Evolutionary conservation across 2,888 invertebrate species (phyloP).

Genomic region (Drosophila formosana): DNA sequence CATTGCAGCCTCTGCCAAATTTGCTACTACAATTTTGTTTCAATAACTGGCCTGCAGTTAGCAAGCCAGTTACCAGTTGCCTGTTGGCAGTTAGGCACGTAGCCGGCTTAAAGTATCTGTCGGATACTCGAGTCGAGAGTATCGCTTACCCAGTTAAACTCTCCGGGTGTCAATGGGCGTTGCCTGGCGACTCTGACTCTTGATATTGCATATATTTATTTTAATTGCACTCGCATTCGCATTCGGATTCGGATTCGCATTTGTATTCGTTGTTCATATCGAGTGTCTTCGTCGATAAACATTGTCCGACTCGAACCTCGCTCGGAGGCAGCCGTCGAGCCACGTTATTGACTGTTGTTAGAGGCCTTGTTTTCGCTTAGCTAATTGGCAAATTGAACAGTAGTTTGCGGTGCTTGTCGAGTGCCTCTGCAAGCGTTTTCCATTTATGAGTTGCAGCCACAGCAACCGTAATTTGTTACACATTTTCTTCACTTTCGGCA

Average conservation of each 20-base stretch:
- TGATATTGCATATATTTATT: slow-evolving; percentile 71
- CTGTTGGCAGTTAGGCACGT: slow-evolving; percentile 62
- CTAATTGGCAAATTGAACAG: slow-evolving; percentile 58
- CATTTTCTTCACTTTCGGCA: neutral
- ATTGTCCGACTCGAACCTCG: slow-evolving; percentile 7
- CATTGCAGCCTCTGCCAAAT: slow-evolving; percentile 40
- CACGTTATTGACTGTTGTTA: slow-evolving; percentile 27
- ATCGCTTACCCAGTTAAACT: slow-evolving; percentile 49
- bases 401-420: slow-evolving; percentile 10
- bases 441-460: neutral
- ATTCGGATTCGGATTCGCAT: slow-evolving; percentile 37
- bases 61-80: slow-evolving; percentile 34
- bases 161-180: slow-evolving; percentile 41
- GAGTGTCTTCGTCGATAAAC: slow-evolving; percentile 36
- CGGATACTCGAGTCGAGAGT: slow-evolving; percentile 45
- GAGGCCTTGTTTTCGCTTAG: slow-evolving; percentile 23
- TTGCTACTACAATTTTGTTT: slow-evolving; percentile 66
- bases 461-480: neutral
- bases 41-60: slow-evolving; percentile 66
- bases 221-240: slow-evolving; percentile 72
- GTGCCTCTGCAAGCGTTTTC: neutral
- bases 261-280: slow-evolving; percentile 54
- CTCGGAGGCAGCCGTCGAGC: slow-evolving; percentile 7
- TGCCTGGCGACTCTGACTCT: slow-evolving; percentile 10
- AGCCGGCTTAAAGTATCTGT: slow-evolving; percentile 64